Base-by-base conservation (phyloP, 2,797 vertebrate genomes). In the Hoplostethus mediterraneus region DNA sequence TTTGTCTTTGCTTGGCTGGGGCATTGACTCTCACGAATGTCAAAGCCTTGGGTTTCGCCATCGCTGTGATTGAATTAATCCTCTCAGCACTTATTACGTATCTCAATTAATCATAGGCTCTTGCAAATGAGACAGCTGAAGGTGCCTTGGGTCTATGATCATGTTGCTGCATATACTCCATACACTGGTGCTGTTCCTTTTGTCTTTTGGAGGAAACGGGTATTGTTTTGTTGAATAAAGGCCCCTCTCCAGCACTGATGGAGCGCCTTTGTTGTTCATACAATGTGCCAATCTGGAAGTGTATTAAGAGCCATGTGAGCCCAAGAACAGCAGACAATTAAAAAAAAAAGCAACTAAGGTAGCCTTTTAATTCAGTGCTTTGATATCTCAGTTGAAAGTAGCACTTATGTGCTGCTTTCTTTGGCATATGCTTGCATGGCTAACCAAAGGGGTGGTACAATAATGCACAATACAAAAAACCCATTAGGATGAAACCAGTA, bases 51-150 rank as follows among this genome's bases (percentile, higher is more conserved):
- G 12, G 68, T 81, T 52, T 70, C 63, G 14, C 52, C 71, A 49
- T 68, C 11, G 51, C 72, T 30, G 63, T 60, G 78, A 85, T 74
- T 73, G 42, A 72, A 84, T 67, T 51, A 77, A 79, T 81, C 75
- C 71, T 67, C 60, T 70, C 61, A 47, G 73, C 69, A 63, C 54
- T 75, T 80, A 79, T 81, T 75, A 52, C 63, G 77, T 66, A 67
- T 81, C 72, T 82, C 80, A 77, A 79, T 90, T 86, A 89, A 88
- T 84, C 81, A 82, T 0, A 2, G 61, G 30, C 63, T 73, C 73
- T 74, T 66, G 47, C 57, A 79, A 73, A 87, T 58, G 51, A 75
- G 75, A 67, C 75, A 30, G 71, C 58, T 6, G 67, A 71, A 71
- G 58, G 47, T 31, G 16, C 54, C 11, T 13, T 2, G 10, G 9